These are phyloP conservation scores for Diarsia dahlii DNA, from an alignment of 2,888 invertebrate genomes.

Conservation along the genomic window DNA sequence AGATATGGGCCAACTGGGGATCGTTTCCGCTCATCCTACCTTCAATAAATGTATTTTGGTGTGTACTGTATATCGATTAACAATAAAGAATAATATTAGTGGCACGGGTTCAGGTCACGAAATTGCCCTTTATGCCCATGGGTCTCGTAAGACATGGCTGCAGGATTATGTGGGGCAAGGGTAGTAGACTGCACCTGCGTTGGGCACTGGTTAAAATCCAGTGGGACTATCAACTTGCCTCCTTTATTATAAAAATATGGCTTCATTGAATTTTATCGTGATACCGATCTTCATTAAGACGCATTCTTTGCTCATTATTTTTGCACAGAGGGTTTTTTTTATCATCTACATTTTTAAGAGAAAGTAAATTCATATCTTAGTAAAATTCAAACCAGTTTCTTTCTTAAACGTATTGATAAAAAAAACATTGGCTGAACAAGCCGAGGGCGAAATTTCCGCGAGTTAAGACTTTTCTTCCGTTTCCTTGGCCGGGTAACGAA, in stretches of 20 bases:
- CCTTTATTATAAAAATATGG: constrained; percentile 28
- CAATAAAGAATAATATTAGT: constrained; percentile 57
- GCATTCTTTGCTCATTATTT: neutral
- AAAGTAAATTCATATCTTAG: neutral
- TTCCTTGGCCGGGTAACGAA: constrained; percentile 74
- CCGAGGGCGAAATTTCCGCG: constrained; percentile 61
- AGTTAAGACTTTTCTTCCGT: constrained; percentile 70
- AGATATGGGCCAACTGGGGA: constrained; percentile 42
- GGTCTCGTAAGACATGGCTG: constrained; percentile 42
- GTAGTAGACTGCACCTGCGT: constrained; percentile 50
- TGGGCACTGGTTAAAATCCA: constrained; percentile 42
- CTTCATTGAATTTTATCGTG: neutral
- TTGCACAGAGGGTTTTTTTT: neutral
- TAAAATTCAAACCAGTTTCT: constrained; percentile 34
- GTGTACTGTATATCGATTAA: constrained; percentile 52
- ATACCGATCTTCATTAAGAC: neutral
- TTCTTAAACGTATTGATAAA: constrained; percentile 51
- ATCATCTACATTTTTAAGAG: neutral
- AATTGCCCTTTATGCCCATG: constrained; percentile 49
- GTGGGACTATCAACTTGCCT: constrained; percentile 27
- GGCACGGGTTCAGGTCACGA: constrained; percentile 28
- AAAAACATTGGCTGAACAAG: constrained; percentile 63
- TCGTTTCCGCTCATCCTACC: constrained; percentile 34
- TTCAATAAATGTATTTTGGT: constrained; percentile 45
- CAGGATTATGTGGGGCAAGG: constrained; percentile 50